Percentiles rank a stretch among this genome's conserved stretches.
phyloP scores from a whole-genome alignment of 37 sponge, comb jelly and placozoan species.

The Haliclona indistincta region DNA sequence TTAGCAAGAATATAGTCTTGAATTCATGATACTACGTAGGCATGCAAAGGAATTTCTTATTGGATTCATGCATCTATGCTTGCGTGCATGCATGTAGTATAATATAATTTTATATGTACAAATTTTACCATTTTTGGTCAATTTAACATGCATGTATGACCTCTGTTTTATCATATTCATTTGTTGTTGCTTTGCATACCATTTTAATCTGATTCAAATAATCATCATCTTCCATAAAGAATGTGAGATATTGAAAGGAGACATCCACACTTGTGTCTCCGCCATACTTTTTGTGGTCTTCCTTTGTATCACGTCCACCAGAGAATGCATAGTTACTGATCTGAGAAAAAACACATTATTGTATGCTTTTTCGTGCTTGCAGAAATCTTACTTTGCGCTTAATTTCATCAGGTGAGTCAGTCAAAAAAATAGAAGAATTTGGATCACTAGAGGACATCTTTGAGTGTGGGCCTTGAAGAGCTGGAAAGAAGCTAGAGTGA shows the following conservation, averaged over 20 bases:
- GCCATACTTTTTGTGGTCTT: conserved; percentile 91
- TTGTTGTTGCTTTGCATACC: conserved; percentile 48
- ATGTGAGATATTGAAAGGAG: conserved; percentile 94
- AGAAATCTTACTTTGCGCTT: conserved; percentile 97
- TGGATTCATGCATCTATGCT: too few species aligned
- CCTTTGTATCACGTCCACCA: conserved; percentile 92
- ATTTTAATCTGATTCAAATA: conserved; percentile 76
- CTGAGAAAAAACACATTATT: conserved; percentile 4
- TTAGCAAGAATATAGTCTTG: too few species aligned
- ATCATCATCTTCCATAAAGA: conserved; percentile 95
- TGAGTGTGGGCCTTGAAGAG: conserved; percentile 95
- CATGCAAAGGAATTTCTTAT: too few species aligned
- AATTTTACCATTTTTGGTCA: too few species aligned
- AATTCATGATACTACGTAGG: too few species aligned
- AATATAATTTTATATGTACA: too few species aligned
- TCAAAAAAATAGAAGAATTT: conserved; percentile 93
- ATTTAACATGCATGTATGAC: too few species aligned
- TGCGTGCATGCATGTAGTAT: too few species aligned
- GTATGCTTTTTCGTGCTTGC: too few species aligned
- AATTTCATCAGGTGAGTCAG: conserved; percentile 85
- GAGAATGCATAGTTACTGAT: conserved; percentile 97
- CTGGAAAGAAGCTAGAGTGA: conserved; percentile 97
- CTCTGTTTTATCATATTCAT: too few species aligned
- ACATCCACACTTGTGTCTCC: conserved; percentile 96
- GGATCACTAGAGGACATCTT: conserved; percentile 98